phyloP scores from a whole-genome alignment of 2,113 vertebrate genomes.

The Brachypodius melanocephalos region DNA sequence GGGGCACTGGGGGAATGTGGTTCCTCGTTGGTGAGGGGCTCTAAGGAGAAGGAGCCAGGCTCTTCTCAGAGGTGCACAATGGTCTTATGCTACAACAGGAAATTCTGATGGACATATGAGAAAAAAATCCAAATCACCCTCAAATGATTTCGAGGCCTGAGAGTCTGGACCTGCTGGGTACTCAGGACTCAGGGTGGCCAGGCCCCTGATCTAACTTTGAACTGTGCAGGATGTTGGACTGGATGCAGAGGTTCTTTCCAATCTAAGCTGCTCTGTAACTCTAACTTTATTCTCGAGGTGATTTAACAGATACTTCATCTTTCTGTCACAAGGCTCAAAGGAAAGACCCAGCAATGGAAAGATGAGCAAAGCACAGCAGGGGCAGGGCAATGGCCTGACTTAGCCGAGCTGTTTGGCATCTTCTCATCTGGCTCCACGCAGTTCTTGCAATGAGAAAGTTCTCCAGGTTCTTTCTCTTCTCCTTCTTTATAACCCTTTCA shows the following conservation, averaged over 20 bases:
- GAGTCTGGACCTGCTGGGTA: neutral
- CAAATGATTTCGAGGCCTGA: no score
- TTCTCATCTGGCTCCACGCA: neutral
- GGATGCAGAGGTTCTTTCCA: neutral
- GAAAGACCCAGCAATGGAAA: neutral
- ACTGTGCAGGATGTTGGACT: neutral
- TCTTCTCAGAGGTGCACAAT: neutral
- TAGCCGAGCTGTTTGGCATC: neutral
- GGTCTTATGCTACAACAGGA: neutral
- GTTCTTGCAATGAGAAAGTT: neutral
- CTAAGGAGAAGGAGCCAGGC: neutral
- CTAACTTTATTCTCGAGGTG: neutral
- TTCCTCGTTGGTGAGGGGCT: rapidly evolving
- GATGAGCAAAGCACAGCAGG: neutral
- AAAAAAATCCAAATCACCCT: neutral
- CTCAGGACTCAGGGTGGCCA: no score
- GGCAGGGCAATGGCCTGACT: neutral
- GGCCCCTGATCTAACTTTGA: neutral
- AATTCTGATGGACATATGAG: neutral
- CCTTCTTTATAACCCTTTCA: neutral
- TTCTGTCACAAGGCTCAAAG: neutral
- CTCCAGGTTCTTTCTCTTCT: neutral
- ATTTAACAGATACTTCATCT: neutral
- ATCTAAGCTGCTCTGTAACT: neutral
- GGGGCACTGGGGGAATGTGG: neutral